Evolutionary conservation across 2,888 invertebrate species (phyloP), one percentile per base, ranked within the genome.

Genomic region (Oegoconia quadripuncta): DNA sequence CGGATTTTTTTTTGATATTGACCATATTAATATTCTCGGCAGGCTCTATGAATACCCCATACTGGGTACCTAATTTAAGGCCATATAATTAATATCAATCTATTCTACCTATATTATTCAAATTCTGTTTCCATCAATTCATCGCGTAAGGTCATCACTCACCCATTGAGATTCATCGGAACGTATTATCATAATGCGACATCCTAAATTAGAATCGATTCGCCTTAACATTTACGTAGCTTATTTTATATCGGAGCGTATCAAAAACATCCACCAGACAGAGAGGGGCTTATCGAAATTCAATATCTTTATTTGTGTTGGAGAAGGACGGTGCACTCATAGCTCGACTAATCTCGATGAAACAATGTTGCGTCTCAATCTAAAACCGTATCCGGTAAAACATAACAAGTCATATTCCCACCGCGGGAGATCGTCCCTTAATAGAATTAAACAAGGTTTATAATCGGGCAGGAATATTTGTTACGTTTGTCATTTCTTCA

Each of bases 221-320:
- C 33, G 39, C 54, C 52, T 52, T 48, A 55, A 54, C 55, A 57
- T 65, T 57, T 60, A 61, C 51, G 46, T 44, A 60, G 59, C 53
- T 59, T 57, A 59, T 56, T 67, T 65, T 64, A 55, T 58, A 63
- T 50, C 59, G 52, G 46, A 52, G 44, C 52, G 54, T 68, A 63
- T 66, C 55, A 60, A 66, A 65, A 60, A 56, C 56, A 61, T 64
- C 61, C 52, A 69, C 60, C 52, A 69, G 75, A 76, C 60, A 70
- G 74, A 74, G 72, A 71, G 53, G 55, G 62, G 56, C 60, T 76
- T 82, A 84, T 83, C 81, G 70, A 75, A 75, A 77, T 79, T 79
- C 80, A 76, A 83, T 83, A 83, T 81, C 79, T 84, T 80, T 79
- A 84, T 81, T 78, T 71, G 73, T 64, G 74, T 68, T 69, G 67